Percentiles rank a stretch among this genome's conserved stretches.
These are phyloP conservation scores for Aphidoletes aphidimyza DNA, from an alignment of 2,888 invertebrate genomes.

Conservation along the genomic window DNA sequence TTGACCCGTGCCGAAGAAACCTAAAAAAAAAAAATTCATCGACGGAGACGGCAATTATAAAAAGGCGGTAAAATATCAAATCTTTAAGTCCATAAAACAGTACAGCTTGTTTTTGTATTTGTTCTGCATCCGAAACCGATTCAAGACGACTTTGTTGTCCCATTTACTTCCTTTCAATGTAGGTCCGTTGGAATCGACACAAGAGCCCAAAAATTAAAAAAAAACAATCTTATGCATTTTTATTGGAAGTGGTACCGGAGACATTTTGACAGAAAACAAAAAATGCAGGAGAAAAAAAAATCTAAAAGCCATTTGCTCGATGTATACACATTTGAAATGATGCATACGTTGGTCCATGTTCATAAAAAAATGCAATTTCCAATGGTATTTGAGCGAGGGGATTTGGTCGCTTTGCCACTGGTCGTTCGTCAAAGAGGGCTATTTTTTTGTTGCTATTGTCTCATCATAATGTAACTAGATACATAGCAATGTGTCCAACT, in stretches of 20 bases:
- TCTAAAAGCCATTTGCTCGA: not conserved
- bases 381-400: not conserved
- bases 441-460: not conserved
- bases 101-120: no score
- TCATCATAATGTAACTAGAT: conserved; percentile 1
- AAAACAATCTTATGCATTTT: conserved; percentile 35
- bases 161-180: not conserved
- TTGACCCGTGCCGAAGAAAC: conserved; percentile 15
- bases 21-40: not conserved
- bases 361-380: conserved; percentile 22
- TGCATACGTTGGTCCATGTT: not conserved
- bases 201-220: not conserved
- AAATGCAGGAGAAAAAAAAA: not conserved
- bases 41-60: not conserved
- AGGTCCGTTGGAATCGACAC: not conserved
- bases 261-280: not conserved
- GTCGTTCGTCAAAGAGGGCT: not conserved
- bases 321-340: not conserved
- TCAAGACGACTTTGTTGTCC: no score
- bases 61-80: not conserved
- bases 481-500: conserved; percentile 38
- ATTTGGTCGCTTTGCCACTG: conserved; percentile 27
- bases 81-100: no score
- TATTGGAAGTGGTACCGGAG: not conserved
- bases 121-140: not conserved